Conservation (phyloP, 2,113 vertebrate genomes). For the Parotia lawesii region DNA sequence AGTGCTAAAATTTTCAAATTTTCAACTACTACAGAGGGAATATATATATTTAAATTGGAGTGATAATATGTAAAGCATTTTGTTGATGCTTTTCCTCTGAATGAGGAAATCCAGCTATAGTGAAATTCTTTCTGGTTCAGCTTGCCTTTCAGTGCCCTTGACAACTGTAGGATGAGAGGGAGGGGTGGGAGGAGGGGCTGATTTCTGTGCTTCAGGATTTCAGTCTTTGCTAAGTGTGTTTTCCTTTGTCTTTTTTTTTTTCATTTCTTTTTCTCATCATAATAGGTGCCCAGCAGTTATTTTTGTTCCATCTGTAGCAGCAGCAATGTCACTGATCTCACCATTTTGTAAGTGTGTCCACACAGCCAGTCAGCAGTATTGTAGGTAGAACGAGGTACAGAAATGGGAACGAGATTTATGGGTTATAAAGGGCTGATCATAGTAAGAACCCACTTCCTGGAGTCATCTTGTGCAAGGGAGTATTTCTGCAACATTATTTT, state of each 20-base stretch:
- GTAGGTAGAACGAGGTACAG: background rate
- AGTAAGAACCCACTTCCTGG: no score
- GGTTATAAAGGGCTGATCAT: background rate
- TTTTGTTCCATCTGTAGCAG: background rate
- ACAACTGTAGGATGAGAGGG: background rate
- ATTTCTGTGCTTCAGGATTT: background rate
- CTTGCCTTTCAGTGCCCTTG: background rate
- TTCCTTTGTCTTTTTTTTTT: background rate
- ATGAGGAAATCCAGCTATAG: background rate
- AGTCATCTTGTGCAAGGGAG: background rate
- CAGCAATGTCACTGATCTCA: background rate
- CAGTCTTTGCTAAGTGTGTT: background rate
- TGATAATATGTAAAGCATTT: background rate
- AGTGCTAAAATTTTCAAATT: background rate
- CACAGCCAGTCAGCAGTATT: rapidly evolving
- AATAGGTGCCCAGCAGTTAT: background rate
- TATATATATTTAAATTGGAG: background rate
- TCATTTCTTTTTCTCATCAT: background rate
- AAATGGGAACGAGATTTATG: background rate
- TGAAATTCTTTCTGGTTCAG: background rate
- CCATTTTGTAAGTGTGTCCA: background rate
- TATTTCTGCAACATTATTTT: background rate
- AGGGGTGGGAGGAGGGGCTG: background rate
- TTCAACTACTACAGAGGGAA: background rate
- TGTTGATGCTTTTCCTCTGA: background rate